Percentiles rank a stretch among this genome's conserved stretches.
Conservation (phyloP, 2,888 invertebrate genomes). For the Fragum whitleyi region DNA sequence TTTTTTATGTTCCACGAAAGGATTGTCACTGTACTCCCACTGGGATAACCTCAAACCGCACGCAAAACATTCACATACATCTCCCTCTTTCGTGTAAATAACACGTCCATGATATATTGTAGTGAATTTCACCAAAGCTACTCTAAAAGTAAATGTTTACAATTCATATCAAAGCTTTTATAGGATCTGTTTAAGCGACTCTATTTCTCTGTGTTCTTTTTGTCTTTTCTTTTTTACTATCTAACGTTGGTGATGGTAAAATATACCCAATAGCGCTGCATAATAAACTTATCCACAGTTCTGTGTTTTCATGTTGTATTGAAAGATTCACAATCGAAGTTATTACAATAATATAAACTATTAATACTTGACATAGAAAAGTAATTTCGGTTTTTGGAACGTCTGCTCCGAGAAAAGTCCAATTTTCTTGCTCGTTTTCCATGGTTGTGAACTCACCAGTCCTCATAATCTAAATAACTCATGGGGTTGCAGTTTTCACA, state of each 20-base stretch:
- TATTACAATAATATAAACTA: slow-evolving; percentile 40
- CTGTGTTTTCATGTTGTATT: slow-evolving; percentile 27
- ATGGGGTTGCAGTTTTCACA: not conserved
- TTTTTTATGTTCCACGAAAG: slow-evolving; percentile 23
- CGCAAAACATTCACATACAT: slow-evolving; percentile 18
- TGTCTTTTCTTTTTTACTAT: not conserved
- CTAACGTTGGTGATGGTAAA: slow-evolving; percentile 24
- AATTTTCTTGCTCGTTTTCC: slow-evolving; percentile 28
- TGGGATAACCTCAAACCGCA: slow-evolving; percentile 16
- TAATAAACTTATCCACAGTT: slow-evolving; percentile 38
- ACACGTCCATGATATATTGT: not conserved
- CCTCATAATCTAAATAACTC: not conserved
- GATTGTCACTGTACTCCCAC: not conserved
- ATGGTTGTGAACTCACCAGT: not conserved
- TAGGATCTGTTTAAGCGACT: not conserved
- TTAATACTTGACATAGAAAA: slow-evolving; percentile 50
- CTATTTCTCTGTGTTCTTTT: not conserved
- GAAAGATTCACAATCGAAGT: slow-evolving; percentile 48
- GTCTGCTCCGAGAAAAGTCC: slow-evolving; percentile 38
- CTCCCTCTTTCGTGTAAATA: slow-evolving; percentile 13
- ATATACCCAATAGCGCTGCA: slow-evolving; percentile 39
- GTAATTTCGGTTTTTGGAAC: slow-evolving; percentile 49
- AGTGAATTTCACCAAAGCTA: not conserved
- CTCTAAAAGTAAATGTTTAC: not conserved
- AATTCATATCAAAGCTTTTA: too few species aligned